Base-by-base conservation (phyloP, 2,888 invertebrate species). In the Bellardia bayeri region DNA sequence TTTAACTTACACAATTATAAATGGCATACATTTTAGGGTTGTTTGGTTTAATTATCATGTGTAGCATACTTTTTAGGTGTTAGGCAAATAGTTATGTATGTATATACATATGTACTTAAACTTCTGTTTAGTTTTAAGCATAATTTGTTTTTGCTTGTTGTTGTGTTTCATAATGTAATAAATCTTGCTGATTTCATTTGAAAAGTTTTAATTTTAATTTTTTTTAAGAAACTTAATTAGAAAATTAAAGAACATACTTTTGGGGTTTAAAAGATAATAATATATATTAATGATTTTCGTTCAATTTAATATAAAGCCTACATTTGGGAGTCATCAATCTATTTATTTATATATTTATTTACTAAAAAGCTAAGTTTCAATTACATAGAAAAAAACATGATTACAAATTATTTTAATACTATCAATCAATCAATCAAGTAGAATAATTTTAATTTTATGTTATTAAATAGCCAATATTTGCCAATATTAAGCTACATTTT, bases 11-110 rank as follows among this genome's bases (percentile, higher is more conserved):
- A 83, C 56, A 83, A 79, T 82, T 85, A 81, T 80, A 85, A 81
- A 85, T 85, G 75, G 85, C 85, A 80, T 85, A 85, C 42, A 85
- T 80, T 80, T 85, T 56, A n/a, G 85, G 81, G 64, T 42, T 75
- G 84, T 66, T 71, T 42, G 61, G 81, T 78, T 87, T 72, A 81
- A 84, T 87, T 87, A 78, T 87, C 66, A 76, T 83, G 79, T 72
- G 54, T 61, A 81, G 89, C 86, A 88, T 89, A 88, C 78, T 85
- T 88, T 76, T 87, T 76, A 84, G 84, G 86, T 78, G 84, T 80
- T 80, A 74, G 66, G n/a, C 13, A 58, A 81, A 81, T 54, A 64
- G 33, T 49, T 68, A 2, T 8, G 33, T 40, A 66, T 37, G 58
- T 8, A 14, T 63, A n/a, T 45, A 2, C 7, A 42, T 51, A 74